Base-by-base conservation (phyloP, 2,797 vertebrate genomes). In the Leptodactylus fallax region DNA sequence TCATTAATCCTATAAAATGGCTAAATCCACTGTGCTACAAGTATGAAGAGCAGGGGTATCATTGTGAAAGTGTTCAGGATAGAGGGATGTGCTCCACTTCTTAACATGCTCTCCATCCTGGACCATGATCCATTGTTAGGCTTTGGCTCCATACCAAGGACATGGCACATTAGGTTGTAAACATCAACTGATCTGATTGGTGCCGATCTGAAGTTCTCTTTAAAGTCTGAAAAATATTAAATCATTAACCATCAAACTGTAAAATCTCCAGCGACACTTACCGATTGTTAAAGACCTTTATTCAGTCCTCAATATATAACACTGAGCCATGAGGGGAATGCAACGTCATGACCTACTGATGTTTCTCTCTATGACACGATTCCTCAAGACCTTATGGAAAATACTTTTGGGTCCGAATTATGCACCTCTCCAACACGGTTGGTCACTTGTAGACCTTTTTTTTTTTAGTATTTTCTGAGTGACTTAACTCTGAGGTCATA, bases 81-180 rank as follows among this genome's bases (percentile, higher is more conserved):
- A 36, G 4, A 0, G 0, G 83, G 67, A 13, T 49, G 47, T 49
- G 90, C 91, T 17, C 81, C 92, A 86, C 90, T 91, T 21, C 63
- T 95, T 87, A 99, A 92, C 93, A 99, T 95, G 90, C 93, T 95
- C 87, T 95, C 92, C 80, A 98, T 97, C 82, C 96, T 93, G 87
- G 97, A 95, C 98, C 98, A 99, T 83, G 98, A 98, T 49, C 98
- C 98, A 0, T 99, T 99, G 92, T 99, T 99, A 87, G 98, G 96
- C 92, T 97, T 93, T 0, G 98, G 96, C 21, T 95, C 47, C 27
- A 99, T 91, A 82, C 95, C 96, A 27, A 96, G 86, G 13, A 95
- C 95, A 5, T 91, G 88, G 92, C 98, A 99, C 97, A 99, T 96
- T 87, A 99, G 1, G 23, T 99, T 99, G 91, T 99, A 99, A 90